Conservation (phyloP, 2,888 invertebrate genomes). For the Plebejus melissa region DNA sequence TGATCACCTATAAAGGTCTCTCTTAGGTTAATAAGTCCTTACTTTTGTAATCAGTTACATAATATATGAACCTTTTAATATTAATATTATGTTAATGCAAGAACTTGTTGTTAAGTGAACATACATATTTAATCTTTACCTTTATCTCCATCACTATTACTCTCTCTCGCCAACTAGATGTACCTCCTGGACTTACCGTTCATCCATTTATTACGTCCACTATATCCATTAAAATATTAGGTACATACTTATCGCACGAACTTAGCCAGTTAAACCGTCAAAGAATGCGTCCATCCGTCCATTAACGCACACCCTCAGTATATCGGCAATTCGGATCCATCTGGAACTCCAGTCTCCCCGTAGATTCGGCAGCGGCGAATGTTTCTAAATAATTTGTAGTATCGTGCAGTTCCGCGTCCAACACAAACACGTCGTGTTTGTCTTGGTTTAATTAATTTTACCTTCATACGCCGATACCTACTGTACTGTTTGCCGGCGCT, state of each 20-base stretch:
- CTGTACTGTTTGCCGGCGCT: constrained; percentile 72
- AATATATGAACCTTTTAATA: no score
- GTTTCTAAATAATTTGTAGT: constrained; percentile 35
- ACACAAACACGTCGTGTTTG: constrained; percentile 76
- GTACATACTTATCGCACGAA: no score
- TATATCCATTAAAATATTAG: no score
- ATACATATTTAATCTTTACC: no score
- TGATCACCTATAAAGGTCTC: background rate
- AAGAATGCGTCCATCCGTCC: background rate
- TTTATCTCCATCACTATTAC: no score
- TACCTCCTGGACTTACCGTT: no score
- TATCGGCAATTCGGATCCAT: background rate
- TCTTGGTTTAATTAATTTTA: constrained; percentile 79
- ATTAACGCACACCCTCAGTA: background rate
- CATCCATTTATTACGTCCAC: no score
- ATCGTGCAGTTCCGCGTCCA: constrained; percentile 54
- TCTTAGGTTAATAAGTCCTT: background rate
- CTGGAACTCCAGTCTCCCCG: background rate
- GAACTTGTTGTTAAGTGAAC: no score
- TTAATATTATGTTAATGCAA: no score
- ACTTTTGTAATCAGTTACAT: background rate
- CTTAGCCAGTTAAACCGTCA: background rate
- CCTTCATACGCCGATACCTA: constrained; percentile 75
- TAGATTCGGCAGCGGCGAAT: background rate
- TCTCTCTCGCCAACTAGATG: no score